Evolutionary conservation across 2,888 invertebrate genomes (phyloP).

Genomic region (Apotomis turbidana): DNA sequence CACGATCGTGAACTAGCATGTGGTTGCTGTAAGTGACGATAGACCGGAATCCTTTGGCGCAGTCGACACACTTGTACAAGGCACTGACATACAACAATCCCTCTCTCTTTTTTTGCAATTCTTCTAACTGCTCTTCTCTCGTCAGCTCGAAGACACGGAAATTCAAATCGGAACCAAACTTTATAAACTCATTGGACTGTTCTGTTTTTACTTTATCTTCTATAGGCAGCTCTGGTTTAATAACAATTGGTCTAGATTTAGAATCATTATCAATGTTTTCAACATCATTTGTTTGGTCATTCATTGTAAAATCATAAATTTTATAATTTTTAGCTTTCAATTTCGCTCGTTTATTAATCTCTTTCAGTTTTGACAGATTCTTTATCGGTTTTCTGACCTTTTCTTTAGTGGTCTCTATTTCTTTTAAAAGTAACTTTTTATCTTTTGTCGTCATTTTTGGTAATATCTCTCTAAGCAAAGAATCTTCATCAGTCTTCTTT

Average conservation of each 20-base stretch:
- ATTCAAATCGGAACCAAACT: slow-evolving; percentile 32
- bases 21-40: slow-evolving; percentile 40
- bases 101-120: slow-evolving; percentile 35
- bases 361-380: slow-evolving; percentile 7
- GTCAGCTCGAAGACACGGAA: slow-evolving; percentile 30
- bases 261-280: background rate
- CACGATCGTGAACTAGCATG: slow-evolving; percentile 37
- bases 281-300: background rate
- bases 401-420: background rate
- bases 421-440: background rate
- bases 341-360: slow-evolving; percentile 5
- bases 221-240: background rate
- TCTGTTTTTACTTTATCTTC: background rate
- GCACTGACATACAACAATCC: slow-evolving; percentile 27
- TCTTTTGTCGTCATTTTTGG: slow-evolving; percentile 25
- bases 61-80: slow-evolving; percentile 41
- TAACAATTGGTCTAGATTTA: background rate
- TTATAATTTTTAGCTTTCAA: background rate
- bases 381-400: slow-evolving; percentile 6
- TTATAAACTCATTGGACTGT: slow-evolving; percentile 4
- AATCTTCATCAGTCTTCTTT: slow-evolving; percentile 21
- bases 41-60: slow-evolving; percentile 43
- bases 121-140: slow-evolving; percentile 40
- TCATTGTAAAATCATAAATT: background rate
- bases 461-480: slow-evolving; percentile 29